Conservation (phyloP, 1,140 invertebrate genomes). For the Trissolcus basalis region DNA sequence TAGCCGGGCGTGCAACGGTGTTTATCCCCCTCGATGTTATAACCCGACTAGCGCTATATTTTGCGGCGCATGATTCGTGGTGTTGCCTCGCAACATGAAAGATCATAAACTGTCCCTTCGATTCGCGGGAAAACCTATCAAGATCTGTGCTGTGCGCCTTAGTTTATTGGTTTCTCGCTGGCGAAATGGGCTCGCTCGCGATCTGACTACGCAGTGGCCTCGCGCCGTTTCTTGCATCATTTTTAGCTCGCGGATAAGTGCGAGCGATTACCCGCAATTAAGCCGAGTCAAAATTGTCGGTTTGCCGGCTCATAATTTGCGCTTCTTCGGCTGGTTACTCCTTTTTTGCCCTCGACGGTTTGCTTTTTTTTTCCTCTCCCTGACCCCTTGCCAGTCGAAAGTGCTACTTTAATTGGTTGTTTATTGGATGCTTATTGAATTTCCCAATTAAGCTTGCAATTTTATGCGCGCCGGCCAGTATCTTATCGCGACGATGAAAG, state of each 20-base stretch:
- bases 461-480: slow-evolving; percentile 28
- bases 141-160: slow-evolving; percentile 18
- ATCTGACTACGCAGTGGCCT: slow-evolving; percentile 19
- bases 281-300: slow-evolving; percentile 26
- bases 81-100: slow-evolving; percentile 46
- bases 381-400: not conserved
- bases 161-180: slow-evolving; percentile 48
- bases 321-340: not conserved
- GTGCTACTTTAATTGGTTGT: slow-evolving; percentile 38
- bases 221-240: not conserved
- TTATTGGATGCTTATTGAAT: slow-evolving; percentile 41
- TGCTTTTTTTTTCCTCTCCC: no score
- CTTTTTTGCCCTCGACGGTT: slow-evolving; percentile 7
- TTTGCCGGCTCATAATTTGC: slow-evolving; percentile 24
- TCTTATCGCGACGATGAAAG: slow-evolving; percentile 54
- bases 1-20: slow-evolving; percentile 48
- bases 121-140: slow-evolving; percentile 47
- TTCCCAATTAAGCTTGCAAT: slow-evolving; percentile 46
- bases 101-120: slow-evolving; percentile 52
- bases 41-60: slow-evolving; percentile 29
- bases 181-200: slow-evolving; percentile 31
- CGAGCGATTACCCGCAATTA: slow-evolving; percentile 36
- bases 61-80: slow-evolving; percentile 41
- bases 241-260: slow-evolving; percentile 14
- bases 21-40: slow-evolving; percentile 25